These are phyloP conservation scores for Phyllostomus discolor DNA, from an alignment of 2,113 vertebrate species.

Conservation along the genomic window DNA sequence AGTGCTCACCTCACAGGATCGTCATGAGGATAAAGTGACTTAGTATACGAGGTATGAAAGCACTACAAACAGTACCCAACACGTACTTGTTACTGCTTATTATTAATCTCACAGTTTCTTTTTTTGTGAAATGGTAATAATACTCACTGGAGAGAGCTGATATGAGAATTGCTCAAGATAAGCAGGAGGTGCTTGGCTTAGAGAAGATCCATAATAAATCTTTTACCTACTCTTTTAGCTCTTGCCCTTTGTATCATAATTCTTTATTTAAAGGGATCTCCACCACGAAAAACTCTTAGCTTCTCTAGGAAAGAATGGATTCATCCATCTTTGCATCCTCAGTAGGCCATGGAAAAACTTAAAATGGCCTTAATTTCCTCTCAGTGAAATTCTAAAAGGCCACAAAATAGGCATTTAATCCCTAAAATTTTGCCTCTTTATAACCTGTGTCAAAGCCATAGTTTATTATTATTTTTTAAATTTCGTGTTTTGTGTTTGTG, in stretches of 20 bases:
- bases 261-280: not conserved
- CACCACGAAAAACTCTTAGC: not conserved
- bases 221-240: not conserved
- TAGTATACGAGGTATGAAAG: not conserved
- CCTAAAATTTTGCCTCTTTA: not conserved
- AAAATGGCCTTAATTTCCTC: not conserved
- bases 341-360: not conserved
- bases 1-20: not conserved
- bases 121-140: not conserved
- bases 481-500: not conserved
- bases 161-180: not conserved
- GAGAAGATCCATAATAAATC: not conserved
- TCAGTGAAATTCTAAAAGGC: not conserved
- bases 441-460: not conserved
- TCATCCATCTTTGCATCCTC: not conserved
- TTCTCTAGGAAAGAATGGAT: not conserved
- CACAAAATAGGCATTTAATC: not conserved
- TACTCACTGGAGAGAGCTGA: not conserved
- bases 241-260: not conserved
- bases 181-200: not conserved
- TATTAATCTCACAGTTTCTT: not conserved
- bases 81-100: not conserved
- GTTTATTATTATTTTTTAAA: not conserved
- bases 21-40: not conserved
- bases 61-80: not conserved